Evolutionary conservation across 2,797 vertebrate genomes (phyloP).

Genomic region (Psittacula echo): DNA sequence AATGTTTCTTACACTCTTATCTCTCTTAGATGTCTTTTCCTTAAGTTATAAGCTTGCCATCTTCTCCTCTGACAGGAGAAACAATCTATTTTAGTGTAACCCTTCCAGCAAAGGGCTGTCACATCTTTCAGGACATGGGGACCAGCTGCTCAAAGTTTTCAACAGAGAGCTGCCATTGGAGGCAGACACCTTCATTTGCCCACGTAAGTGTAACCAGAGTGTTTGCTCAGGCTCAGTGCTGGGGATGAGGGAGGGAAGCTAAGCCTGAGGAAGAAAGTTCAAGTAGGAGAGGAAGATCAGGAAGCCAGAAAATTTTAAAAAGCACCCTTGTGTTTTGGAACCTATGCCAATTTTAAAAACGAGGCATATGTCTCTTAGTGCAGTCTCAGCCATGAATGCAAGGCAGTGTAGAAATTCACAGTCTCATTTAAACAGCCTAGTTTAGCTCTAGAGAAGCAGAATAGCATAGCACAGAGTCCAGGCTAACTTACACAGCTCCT

Average conservation of each 20-base stretch:
- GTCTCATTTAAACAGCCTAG: constrained; percentile 35
- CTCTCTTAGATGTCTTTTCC: not conserved
- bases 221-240: not conserved
- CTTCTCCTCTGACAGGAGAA: constrained; percentile 1
- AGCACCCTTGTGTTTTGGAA: constrained; percentile 37
- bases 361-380: not conserved
- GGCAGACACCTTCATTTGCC: not conserved
- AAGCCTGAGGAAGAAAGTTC: not conserved
- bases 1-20: constrained; percentile 39
- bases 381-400: constrained; percentile 52
- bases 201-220: not conserved
- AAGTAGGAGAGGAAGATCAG: constrained; percentile 36
- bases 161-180: not conserved
- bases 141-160: not conserved
- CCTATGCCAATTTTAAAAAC: constrained; percentile 33
- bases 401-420: constrained; percentile 51
- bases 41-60: not conserved
- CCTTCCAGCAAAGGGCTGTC: not conserved
- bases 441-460: constrained; percentile 15
- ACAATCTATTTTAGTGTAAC: not conserved
- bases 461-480: not conserved
- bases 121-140: accelerated
- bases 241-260: not conserved
- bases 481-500: not conserved
- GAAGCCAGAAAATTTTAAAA: constrained; percentile 43